Evolutionary conservation across 64 coral and sea anemone genomes (phyloP).

Genomic region (Pachyseris speciosa): DNA sequence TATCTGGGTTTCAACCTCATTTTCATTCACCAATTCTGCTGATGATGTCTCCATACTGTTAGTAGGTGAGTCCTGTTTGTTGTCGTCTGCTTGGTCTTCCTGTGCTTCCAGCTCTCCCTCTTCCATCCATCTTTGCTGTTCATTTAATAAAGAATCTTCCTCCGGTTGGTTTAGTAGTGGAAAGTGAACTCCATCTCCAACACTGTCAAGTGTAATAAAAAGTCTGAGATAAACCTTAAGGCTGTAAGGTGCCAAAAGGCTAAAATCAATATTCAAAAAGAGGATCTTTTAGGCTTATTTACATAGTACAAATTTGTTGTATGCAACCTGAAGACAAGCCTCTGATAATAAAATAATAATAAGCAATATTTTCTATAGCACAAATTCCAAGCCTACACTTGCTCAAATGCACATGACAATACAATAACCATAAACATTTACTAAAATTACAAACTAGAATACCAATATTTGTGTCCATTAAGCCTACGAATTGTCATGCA

Average conservation of each 20-base stretch:
- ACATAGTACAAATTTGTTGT: too few relatives aligned
- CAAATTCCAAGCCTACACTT: too few relatives aligned
- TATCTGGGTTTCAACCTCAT: conserved; percentile 56
- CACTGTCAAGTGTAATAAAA: conserved; percentile 7
- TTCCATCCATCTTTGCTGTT: conserved; percentile 86
- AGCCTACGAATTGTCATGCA: too few relatives aligned
- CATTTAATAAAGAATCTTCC: conserved; percentile 68
- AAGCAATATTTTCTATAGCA: too few relatives aligned
- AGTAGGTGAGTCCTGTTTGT: conserved; percentile 50
- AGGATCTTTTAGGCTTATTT: background rate
- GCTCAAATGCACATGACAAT: too few relatives aligned
- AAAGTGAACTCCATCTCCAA: conserved; percentile 84
- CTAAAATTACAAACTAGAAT: too few relatives aligned
- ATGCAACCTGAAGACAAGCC: too few relatives aligned
- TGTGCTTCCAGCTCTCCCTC: conserved; percentile 75
- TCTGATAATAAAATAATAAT: too few relatives aligned
- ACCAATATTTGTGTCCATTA: too few relatives aligned
- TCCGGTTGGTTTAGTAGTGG: conserved; percentile 77
- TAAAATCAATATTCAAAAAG: too few relatives aligned
- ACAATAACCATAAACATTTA: too few relatives aligned
- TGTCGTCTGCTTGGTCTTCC: conserved; percentile 36
- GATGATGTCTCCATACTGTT: conserved; percentile 13
- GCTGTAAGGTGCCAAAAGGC: background rate
- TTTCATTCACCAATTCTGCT: conserved; percentile 56
- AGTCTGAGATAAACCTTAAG: background rate